phyloP scores from a whole-genome alignment of 1,140 invertebrate genomes.

The Phymorhynchus buccinoides region DNA sequence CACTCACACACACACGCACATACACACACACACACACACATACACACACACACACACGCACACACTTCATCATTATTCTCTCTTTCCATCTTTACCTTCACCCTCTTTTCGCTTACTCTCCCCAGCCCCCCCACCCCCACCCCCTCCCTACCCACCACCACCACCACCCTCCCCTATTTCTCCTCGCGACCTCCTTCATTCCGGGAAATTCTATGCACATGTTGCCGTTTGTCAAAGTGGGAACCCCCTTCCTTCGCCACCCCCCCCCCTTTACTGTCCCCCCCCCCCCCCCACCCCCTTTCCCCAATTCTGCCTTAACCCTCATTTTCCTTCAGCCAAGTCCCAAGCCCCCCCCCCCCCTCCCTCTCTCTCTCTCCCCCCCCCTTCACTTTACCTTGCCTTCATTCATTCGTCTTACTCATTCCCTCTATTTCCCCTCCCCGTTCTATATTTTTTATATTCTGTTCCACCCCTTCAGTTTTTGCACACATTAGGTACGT shows the following conservation, averaged over 20 bases:
- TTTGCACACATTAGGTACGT: no score
- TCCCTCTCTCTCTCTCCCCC: not conserved
- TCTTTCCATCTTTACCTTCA: not conserved
- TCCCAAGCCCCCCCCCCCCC: not conserved
- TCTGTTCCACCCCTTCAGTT: no score
- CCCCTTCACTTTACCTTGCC: not conserved
- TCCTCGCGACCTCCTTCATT: slow-evolving; percentile 29
- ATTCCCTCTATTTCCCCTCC: no score
- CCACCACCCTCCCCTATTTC: slow-evolving; percentile 11
- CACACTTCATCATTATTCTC: not conserved
- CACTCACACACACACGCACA: no score
- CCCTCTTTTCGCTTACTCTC: not conserved
- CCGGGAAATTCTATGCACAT: slow-evolving; percentile 40
- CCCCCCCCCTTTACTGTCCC: not conserved
- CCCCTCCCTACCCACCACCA: not conserved
- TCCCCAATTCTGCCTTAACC: no score
- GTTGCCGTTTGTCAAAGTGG: slow-evolving; percentile 40
- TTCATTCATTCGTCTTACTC: no score
- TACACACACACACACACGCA: not conserved
- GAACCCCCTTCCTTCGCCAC: not conserved
- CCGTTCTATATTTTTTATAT: no score
- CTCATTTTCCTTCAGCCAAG: no score
- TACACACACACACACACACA: no score
- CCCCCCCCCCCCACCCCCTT: not conserved
- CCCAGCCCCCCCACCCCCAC: not conserved